Evolutionary conservation across 2,888 invertebrate species (phyloP).

Genomic region (Patella depressa): DNA sequence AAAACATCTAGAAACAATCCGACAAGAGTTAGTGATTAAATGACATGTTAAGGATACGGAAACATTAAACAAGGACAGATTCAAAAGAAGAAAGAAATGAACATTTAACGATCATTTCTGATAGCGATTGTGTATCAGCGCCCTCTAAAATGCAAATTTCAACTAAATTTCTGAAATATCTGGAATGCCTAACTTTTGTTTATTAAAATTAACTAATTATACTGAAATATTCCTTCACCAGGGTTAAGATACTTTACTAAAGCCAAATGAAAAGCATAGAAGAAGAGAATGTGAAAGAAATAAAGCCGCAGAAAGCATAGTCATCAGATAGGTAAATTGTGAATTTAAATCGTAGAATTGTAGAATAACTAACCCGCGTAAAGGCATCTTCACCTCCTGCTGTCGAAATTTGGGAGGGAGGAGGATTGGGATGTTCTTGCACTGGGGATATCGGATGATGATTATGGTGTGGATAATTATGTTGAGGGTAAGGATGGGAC

Average conservation of each 20-base stretch:
- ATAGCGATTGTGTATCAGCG: no score
- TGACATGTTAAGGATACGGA: not conserved
- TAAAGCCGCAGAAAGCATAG: not conserved
- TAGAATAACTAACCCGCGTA: conserved; percentile 62
- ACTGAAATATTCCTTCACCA: no score
- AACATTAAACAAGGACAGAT: no score
- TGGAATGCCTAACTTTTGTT: no score
- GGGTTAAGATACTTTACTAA: not conserved
- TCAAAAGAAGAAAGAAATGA: no score
- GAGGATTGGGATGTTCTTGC: not conserved
- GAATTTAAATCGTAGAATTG: no score
- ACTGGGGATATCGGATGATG: conserved; percentile 21
- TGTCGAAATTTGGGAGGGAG: conserved; percentile 23
- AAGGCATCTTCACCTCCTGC: conserved; percentile 58
- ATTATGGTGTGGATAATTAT: not conserved
- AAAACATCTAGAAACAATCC: not conserved
- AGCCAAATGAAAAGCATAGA: not conserved
- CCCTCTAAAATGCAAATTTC: no score
- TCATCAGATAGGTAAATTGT: not conserved
- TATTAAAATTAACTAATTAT: no score
- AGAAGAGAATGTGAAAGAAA: not conserved
- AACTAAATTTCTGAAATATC: no score
- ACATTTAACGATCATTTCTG: no score
- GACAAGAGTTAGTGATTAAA: not conserved
- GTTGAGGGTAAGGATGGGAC: conserved; percentile 13